Evolutionary conservation across 2,113 vertebrate genomes (phyloP).

Genomic region (Pseudois nayaur): DNA sequence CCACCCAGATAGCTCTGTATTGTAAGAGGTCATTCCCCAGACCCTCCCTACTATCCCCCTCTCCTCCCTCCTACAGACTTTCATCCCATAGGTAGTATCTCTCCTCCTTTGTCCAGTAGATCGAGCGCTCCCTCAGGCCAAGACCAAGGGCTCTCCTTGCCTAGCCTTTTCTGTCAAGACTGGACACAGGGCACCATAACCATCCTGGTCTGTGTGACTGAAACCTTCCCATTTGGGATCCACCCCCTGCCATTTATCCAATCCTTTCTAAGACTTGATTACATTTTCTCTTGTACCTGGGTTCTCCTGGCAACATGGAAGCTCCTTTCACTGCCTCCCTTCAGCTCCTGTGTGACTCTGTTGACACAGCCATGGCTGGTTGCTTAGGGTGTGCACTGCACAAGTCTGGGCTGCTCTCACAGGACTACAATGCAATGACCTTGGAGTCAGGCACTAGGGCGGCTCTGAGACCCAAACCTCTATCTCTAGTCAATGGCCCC

Average conservation of each 20-base stretch:
- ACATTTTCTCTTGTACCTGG: not conserved
- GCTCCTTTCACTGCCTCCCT: not conserved
- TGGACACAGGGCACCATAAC: not conserved
- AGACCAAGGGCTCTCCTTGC: not conserved
- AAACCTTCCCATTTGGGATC: not conserved
- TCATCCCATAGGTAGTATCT: not conserved
- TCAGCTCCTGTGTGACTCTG: not conserved
- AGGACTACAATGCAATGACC: accelerated
- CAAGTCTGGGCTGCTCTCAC: not conserved
- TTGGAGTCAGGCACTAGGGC: not conserved
- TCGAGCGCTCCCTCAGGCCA: not conserved
- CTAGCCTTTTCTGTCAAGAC: not conserved
- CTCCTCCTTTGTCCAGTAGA: not conserved
- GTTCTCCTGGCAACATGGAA: not conserved
- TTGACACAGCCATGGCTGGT: not conserved
- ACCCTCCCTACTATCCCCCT: not conserved
- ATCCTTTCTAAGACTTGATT: not conserved
- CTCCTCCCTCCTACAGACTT: not conserved
- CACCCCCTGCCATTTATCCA: not conserved
- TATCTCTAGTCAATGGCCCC: not conserved
- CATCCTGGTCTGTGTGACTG: not conserved
- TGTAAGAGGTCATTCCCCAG: not conserved
- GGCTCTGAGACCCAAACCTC: not conserved
- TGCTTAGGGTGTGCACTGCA: not conserved
- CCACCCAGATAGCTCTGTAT: not conserved